Base-by-base conservation (phyloP, 1,140 invertebrate genomes). In the Drosophila auraria region DNA sequence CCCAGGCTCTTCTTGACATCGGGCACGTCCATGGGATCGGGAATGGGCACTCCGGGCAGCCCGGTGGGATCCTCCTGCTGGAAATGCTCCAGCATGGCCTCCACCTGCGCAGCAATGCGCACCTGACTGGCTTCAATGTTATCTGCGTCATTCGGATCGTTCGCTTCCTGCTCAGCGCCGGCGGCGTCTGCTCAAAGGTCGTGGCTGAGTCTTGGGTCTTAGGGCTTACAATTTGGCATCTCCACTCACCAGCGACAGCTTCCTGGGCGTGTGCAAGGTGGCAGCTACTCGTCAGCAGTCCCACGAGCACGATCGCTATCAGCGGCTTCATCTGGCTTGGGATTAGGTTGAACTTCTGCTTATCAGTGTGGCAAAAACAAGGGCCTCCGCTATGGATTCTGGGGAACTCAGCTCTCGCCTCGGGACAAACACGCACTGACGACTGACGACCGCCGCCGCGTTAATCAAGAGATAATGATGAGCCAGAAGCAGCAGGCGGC, bases 1-100 rank as follows among this genome's bases (percentile, higher is more conserved):
- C 95, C 95, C 49, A 97, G 94, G 1, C 95, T 95, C 58, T 97
- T 95, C 61, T 95, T 95, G 93, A 97, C 95, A 73, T 96, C 95
- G 0, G 97, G 97, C n/a, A 97, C 96, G 1, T 94, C 89, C 94
- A 97, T 95, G 0, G 97, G 97, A 92, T 97, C 96, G 2, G 96
- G 96, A 57, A 97, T 95, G 9, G 95, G 95, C 0, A 94, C 95
- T 4, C 96, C 96, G 0, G 97, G 97, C 11, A 97, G 84, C 0
- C 97, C 97, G 1, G 96, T 93, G 0, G 96, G 96, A 93, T 97
- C 96, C 53, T 95, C 94, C 82, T 97, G 95, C 92, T 97, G 96
- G 90, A 96, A 97, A 89, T 98, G 97, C 49, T 97, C 95, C n/a
- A 98, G 84, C 9, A 97, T 94, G 30, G 94, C 93, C 33, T 96